These are phyloP conservation scores for Ornithorhynchus anatinus DNA, from an alignment of 2,113 vertebrate genomes.

Conservation along the genomic window DNA sequence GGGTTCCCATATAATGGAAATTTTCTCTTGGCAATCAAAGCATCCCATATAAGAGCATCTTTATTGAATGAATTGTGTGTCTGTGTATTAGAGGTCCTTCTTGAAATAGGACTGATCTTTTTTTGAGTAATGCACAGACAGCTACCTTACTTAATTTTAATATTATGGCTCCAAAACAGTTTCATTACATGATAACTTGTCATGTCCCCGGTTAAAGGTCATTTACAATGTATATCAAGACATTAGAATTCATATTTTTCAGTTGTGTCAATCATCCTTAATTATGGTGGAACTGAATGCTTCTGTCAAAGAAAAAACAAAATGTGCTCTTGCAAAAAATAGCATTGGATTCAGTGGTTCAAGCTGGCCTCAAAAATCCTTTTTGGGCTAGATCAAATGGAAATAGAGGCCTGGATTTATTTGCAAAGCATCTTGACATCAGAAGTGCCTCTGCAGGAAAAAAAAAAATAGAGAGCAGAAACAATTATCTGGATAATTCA, in stretches of 20 bases:
- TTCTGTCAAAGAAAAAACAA: conserved; percentile 29
- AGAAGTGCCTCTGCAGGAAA: too few species aligned
- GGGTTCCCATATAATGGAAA: too few species aligned
- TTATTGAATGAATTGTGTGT: too few species aligned
- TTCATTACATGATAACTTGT: conserved; percentile 37
- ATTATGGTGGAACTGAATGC: conserved; percentile 47
- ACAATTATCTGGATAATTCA: too few species aligned
- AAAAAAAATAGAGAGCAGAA: not conserved
- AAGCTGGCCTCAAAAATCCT: too few species aligned
- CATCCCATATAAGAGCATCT: too few species aligned
- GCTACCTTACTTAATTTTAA: conserved; percentile 20
- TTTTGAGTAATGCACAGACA: not conserved
- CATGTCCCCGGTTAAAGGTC: conserved; percentile 36
- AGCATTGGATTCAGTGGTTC: too few species aligned
- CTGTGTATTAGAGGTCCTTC: too few species aligned
- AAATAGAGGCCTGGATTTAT: conserved; percentile 50
- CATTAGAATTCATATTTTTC: conserved; percentile 50
- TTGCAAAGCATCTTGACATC: conserved; percentile 18
- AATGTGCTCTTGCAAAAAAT: conserved; percentile 27
- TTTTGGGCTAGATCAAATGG: too few species aligned
- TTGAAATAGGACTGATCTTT: not conserved
- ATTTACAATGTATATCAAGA: conserved; percentile 51
- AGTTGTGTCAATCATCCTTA: conserved; percentile 53
- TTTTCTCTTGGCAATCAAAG: too few species aligned
- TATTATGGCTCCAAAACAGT: conserved; percentile 24